phyloP scores from a whole-genome alignment of 2,113 vertebrate species.

The Platysternon megacephalum region DNA sequence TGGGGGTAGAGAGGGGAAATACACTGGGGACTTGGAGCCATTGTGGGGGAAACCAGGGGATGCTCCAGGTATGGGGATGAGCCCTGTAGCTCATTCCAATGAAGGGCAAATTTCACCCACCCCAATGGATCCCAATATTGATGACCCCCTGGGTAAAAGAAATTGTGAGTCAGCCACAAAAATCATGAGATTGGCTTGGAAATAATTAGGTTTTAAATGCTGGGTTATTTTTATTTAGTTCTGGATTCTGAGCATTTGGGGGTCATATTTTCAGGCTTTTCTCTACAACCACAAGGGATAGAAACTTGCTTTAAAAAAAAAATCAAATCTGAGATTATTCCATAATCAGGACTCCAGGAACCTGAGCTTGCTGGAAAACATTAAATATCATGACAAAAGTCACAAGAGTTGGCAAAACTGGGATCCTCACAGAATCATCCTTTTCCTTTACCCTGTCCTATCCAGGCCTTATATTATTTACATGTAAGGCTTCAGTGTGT shows the following conservation, averaged over 20 bases:
- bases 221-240: conserved; percentile 12
- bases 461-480: not conserved
- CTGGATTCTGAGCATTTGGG: not conserved
- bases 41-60: not conserved
- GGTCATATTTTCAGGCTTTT: not conserved
- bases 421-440: not conserved
- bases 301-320: not conserved
- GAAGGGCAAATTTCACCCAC: not conserved
- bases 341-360: not conserved
- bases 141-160: not conserved
- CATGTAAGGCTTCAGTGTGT: not conserved
- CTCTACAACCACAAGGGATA: accelerated
- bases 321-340: not conserved
- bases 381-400: not conserved
- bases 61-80: not conserved
- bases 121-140: not conserved
- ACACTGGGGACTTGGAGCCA: not conserved
- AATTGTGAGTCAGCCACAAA: not conserved
- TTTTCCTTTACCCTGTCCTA: not conserved
- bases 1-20: not conserved
- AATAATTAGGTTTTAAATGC: not conserved
- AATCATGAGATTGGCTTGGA: not conserved
- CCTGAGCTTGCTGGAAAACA: not conserved
- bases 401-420: not conserved
- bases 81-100: conserved; percentile 6